Base-by-base conservation (phyloP, 2,113 vertebrate species). In the Ifrita kowaldi region DNA sequence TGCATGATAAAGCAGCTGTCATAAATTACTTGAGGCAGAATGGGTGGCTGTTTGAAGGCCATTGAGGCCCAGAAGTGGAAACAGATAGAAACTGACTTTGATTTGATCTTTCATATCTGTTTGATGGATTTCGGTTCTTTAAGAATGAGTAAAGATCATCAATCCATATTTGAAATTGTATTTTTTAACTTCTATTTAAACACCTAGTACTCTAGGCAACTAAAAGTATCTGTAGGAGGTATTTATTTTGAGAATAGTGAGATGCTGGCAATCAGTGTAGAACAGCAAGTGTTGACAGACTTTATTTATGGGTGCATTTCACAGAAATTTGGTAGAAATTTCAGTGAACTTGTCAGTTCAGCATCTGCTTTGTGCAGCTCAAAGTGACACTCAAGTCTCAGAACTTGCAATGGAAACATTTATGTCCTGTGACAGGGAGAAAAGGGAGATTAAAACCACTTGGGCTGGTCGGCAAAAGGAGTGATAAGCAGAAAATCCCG, bases 211-310 rank as follows among this genome's bases (percentile, higher is more conserved):
- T 77, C 33, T 44, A 81, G 64, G 67, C 75, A 90, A 62, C 12
- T 77, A 13, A 42, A 88, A 70, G 64, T 90, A 67, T 78, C 71
- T 57, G 64, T 91, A 74, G 93, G 92, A 95, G 85, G 90, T 93
- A 59, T 92, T 94, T 95, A 94, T 96, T 96, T 91, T 91, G 90
- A 92, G 85, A 83, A 17, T 4, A 90, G 52, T 44, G 84, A 86
- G 70, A 88, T 92, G 59, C 15, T 93, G 95, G 78, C 78, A 85
- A 95, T 94, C 91, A 88, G 57, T 37, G 20, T 52, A 59, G 79
- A 94, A 77, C 55, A 87, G 92, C 68, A 93, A 94, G 87, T 93
- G 90, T 76, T 93, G 92, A 87, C 91, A 94, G 89, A 85, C 62
- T 84, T 80, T 97, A 93, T 96, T 96, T 91, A 84, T 89, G 90